Percentiles rank a stretch among this genome's conserved stretches.
phyloP scores from a whole-genome alignment of 2,888 invertebrate genomes.

The Neoaliturus tenellus region DNA sequence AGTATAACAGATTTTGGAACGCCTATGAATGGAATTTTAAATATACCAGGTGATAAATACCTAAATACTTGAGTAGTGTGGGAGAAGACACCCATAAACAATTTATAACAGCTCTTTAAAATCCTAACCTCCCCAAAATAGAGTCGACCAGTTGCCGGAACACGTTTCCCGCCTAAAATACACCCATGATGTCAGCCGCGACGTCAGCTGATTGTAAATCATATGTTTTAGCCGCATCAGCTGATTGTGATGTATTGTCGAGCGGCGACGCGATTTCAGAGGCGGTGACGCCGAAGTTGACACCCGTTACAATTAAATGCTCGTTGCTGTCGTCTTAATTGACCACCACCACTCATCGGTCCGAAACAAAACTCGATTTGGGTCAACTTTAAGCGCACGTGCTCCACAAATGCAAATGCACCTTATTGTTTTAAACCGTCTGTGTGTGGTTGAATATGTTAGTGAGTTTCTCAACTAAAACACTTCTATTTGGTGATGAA shows the following conservation, averaged over 20 bases:
- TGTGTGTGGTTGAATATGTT: not conserved
- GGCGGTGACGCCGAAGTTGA: not conserved
- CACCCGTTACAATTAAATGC: conserved; percentile 1
- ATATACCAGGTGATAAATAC: not conserved
- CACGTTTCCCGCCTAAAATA: conserved; percentile 15
- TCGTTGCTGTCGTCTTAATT: conserved; percentile 15
- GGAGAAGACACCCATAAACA: not conserved
- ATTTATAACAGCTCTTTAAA: not conserved
- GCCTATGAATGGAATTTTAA: not conserved
- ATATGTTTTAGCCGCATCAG: conserved; percentile 28
- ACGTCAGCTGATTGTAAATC: conserved; percentile 29
- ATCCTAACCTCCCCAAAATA: not conserved
- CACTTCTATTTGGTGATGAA: not conserved
- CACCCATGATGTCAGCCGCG: not conserved
- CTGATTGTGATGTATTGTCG: conserved; percentile 20
- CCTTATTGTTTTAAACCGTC: not conserved
- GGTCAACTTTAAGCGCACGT: not conserved
- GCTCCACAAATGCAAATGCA: not conserved
- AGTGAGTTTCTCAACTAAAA: not conserved
- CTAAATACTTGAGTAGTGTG: not conserved
- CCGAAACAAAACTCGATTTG: not conserved
- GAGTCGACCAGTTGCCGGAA: not conserved
- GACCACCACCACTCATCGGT: not conserved
- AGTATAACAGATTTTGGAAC: not conserved
- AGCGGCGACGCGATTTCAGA: conserved; percentile 20